These are phyloP conservation scores for Myiozetetes cayanensis DNA, from an alignment of 2,113 vertebrate genomes.

Conservation along the genomic window DNA sequence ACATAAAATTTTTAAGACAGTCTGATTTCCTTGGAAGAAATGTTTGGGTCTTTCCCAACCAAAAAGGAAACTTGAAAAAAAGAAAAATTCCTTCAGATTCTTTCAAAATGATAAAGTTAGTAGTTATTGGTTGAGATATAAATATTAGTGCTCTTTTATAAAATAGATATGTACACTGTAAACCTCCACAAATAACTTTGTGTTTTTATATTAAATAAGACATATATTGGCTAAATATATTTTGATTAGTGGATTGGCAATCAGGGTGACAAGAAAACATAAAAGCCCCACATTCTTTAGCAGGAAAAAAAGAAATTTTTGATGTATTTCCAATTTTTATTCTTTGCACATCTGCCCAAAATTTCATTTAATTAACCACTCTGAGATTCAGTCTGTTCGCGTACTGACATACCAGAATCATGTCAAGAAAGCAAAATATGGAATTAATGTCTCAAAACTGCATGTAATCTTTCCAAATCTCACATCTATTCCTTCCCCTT, in stretches of 20 bases:
- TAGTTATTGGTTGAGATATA: not conserved
- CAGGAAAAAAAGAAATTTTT: not conserved
- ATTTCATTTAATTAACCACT: slow-evolving; percentile 34
- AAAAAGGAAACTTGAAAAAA: not conserved
- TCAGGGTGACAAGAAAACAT: slow-evolving; percentile 24
- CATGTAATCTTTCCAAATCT: not conserved
- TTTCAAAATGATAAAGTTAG: not conserved
- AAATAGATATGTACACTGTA: not conserved
- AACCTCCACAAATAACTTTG: not conserved
- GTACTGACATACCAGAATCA: slow-evolving; percentile 6
- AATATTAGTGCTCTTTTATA: not conserved
- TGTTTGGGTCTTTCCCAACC: not conserved
- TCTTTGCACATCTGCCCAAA: not conserved
- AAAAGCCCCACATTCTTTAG: not conserved
- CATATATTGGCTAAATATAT: not conserved
- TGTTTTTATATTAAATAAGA: not conserved
- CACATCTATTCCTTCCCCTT: not conserved
- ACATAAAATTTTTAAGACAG: not conserved
- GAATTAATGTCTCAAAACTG: not conserved
- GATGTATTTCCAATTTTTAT: slow-evolving; percentile 17
- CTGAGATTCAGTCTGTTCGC: slow-evolving; percentile 10
- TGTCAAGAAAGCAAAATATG: slow-evolving; percentile 27
- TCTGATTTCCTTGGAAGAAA: slow-evolving; percentile 5
- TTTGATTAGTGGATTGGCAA: not conserved
- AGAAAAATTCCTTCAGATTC: not conserved